These are phyloP conservation scores for Mythimna vitellina DNA, from an alignment of 2,888 invertebrate genomes.

Conservation along the genomic window DNA sequence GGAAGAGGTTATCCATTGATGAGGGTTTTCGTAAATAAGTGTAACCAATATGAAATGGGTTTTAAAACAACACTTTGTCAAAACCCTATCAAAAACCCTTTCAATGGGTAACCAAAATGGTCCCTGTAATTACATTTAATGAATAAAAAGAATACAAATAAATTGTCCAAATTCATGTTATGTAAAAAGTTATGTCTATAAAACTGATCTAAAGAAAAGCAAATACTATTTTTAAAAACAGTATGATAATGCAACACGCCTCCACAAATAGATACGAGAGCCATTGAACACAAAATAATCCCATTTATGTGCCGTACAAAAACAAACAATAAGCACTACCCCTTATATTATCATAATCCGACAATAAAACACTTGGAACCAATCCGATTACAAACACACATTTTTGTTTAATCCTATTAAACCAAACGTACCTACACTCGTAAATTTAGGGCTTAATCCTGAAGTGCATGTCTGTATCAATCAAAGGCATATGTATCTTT, in stretches of 20 bases:
- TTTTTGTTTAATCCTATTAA: constrained; percentile 63
- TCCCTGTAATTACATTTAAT: too few species aligned
- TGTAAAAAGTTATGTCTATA: background rate
- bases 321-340: constrained; percentile 48
- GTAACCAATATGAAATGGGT: too few species aligned
- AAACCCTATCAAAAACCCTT: too few species aligned
- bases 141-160: too few species aligned
- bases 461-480: constrained; percentile 26
- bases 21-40: too few species aligned
- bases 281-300: constrained; percentile 21
- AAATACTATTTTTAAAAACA: background rate
- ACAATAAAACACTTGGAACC: constrained; percentile 49
- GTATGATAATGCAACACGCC: background rate
- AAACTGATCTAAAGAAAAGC: background rate
- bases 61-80: too few species aligned
- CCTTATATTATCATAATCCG: constrained; percentile 53
- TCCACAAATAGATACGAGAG: constrained; percentile 2
- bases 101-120: too few species aligned
- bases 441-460: constrained; percentile 44
- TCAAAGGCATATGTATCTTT: background rate
- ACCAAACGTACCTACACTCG: constrained; percentile 34
- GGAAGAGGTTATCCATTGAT: too few species aligned
- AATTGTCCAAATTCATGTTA: background rate
- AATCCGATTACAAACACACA: constrained; percentile 58
- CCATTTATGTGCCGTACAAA: constrained; percentile 29